Conservation (phyloP, 2,797 vertebrate species). For the Champsocephalus gunnari region DNA sequence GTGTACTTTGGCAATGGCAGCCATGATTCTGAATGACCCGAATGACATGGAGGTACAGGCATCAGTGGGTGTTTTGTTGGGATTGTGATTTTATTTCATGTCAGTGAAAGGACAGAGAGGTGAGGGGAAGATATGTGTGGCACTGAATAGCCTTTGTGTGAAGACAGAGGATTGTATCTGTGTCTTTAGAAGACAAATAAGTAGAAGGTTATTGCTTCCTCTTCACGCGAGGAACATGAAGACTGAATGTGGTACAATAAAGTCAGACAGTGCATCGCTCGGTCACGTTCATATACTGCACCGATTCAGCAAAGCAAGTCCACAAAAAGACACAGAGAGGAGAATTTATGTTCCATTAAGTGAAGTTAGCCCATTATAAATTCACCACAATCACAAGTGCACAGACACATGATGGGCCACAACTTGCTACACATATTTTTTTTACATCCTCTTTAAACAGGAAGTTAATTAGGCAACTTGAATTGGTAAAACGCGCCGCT, state of each 20-base stretch:
- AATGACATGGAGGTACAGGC: neutral
- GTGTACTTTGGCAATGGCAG: neutral
- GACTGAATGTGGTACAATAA: slow-evolving; percentile 26
- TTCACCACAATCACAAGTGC: slow-evolving; percentile 62
- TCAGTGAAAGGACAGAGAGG: neutral
- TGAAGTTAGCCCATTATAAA: slow-evolving; percentile 46
- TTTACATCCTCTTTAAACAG: slow-evolving; percentile 68
- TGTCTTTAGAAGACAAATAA: slow-evolving; percentile 22
- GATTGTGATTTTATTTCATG: neutral
- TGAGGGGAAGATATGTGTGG: slow-evolving; percentile 16
- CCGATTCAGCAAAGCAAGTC: slow-evolving; percentile 29
- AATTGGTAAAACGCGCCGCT: slow-evolving; percentile 66
- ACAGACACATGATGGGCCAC: slow-evolving; percentile 51
- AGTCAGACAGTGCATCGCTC: slow-evolving; percentile 25
- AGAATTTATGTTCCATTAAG: slow-evolving; percentile 42
- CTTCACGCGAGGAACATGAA: slow-evolving; percentile 19
- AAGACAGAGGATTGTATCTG: slow-evolving; percentile 2
- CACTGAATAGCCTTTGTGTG: slow-evolving; percentile 4
- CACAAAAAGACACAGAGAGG: slow-evolving; percentile 15
- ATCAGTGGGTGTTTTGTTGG: neutral
- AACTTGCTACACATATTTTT: slow-evolving; percentile 62
- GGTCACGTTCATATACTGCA: neutral
- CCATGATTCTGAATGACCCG: neutral
- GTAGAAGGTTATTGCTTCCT: slow-evolving; percentile 53
- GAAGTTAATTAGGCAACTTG: slow-evolving; percentile 72